phyloP scores from a whole-genome alignment of 2,113 vertebrate species.

The Platichthys stellatus region DNA sequence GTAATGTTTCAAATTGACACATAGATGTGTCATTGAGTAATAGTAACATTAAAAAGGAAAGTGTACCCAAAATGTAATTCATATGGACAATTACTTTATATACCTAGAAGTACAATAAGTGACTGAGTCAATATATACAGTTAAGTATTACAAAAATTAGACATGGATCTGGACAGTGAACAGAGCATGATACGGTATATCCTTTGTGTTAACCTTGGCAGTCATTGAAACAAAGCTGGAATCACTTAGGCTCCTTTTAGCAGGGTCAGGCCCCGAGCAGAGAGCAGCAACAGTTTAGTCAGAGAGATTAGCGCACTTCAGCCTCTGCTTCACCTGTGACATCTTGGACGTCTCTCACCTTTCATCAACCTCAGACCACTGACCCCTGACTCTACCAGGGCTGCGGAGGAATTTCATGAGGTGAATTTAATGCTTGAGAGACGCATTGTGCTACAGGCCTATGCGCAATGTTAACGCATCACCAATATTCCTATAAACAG shows the following conservation, averaged over 20 bases:
- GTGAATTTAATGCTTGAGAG: conserved; percentile 42
- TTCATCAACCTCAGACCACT: conserved; percentile 35
- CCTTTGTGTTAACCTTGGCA: conserved; percentile 4
- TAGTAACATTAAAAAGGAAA: too few species aligned
- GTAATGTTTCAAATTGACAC: too few species aligned
- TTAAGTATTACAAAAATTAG: neutral
- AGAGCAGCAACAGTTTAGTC: conserved; percentile 41
- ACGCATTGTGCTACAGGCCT: conserved; percentile 39
- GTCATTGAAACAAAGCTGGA: conserved; percentile 31
- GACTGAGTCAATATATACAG: too few species aligned
- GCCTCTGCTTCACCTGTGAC: conserved; percentile 49
- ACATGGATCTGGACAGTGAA: neutral
- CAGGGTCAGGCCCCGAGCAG: conserved; percentile 45
- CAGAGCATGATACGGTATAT: neutral
- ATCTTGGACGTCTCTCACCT: conserved; percentile 20
- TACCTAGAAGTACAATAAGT: too few species aligned
- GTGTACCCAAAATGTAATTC: too few species aligned
- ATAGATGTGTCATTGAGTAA: too few species aligned
- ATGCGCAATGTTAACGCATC: conserved; percentile 32
- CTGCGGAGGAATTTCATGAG: conserved; percentile 1
- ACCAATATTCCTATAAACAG: conserved; percentile 15
- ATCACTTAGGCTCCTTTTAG: conserved; percentile 45
- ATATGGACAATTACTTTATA: too few species aligned
- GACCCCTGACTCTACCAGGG: conserved; percentile 41
- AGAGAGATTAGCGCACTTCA: conserved; percentile 42